Conservation (phyloP, 2,888 invertebrate species). For the Ectemnius cavifrons region DNA sequence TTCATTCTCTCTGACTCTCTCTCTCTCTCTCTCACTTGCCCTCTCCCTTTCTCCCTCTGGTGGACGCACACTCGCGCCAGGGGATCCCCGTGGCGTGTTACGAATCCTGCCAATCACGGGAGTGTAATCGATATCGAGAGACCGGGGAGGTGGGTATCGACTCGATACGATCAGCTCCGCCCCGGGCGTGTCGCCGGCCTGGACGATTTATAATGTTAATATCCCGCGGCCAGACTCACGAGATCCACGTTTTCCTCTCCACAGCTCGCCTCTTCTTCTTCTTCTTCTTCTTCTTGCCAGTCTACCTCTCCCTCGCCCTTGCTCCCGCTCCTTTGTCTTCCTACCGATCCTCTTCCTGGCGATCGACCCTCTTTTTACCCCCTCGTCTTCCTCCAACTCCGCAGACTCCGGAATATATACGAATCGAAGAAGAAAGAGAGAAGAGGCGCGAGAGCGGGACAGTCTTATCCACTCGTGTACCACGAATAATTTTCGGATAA, state of each 20-base stretch:
- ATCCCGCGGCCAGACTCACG: conserved; percentile 65
- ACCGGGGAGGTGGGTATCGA: conserved; percentile 69
- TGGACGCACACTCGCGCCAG: conserved; percentile 35
- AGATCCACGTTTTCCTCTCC: conserved; percentile 42
- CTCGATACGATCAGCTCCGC: conserved; percentile 75
- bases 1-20: too few species aligned
- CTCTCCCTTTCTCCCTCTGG: too few species aligned
- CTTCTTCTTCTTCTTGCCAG: conserved; percentile 18
- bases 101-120: conserved; percentile 76
- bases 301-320: conserved; percentile 16
- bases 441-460: neutral
- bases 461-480: conserved; percentile 35
- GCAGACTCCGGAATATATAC: too few species aligned
- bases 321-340: neutral
- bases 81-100: conserved; percentile 71
- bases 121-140: conserved; percentile 74
- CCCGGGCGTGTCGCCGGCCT: conserved; percentile 76
- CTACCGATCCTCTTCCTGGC: neutral
- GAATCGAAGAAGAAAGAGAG: too few species aligned
- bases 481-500: conserved; percentile 31
- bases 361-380: conserved; percentile 15
- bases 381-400: neutral
- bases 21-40: too few species aligned
- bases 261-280: conserved; percentile 19
- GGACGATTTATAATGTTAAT: conserved; percentile 77